A percentile compares a stretch with the other conserved stretches of the same genome.
These are phyloP conservation scores for Lochmaea capreae DNA, from an alignment of 2,888 invertebrate species.

Conservation along the genomic window DNA sequence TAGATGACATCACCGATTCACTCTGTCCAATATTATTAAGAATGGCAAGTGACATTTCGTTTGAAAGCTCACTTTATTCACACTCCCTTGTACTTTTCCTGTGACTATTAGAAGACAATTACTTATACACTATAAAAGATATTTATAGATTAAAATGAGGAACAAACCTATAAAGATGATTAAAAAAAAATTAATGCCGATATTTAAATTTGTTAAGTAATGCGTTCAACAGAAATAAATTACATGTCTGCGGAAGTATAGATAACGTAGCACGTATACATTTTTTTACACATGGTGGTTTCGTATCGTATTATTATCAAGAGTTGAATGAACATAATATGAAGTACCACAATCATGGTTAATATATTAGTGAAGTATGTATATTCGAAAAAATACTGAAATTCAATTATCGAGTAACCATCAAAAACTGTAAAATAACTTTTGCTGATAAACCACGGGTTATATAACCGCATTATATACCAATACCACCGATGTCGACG, in stretches of 20 bases:
- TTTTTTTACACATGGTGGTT: slow-evolving; percentile 36
- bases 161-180: too few relatives aligned
- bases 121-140: too few relatives aligned
- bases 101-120: too few relatives aligned
- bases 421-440: neutral
- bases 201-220: neutral
- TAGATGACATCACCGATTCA: too few relatives aligned
- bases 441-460: too few relatives aligned
- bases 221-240: neutral
- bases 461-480: neutral
- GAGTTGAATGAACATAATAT: slow-evolving; percentile 40
- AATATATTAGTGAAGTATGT: neutral
- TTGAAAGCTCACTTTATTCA: too few relatives aligned
- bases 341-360: neutral
- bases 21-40: too few relatives aligned
- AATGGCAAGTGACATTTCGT: too few relatives aligned
- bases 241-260: slow-evolving; percentile 18
- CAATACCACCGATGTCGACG: too few relatives aligned
- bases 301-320: slow-evolving; percentile 26
- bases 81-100: too few relatives aligned
- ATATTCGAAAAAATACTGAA: neutral
- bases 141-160: too few relatives aligned
- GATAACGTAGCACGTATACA: slow-evolving; percentile 23
- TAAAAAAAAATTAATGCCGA: too few relatives aligned
- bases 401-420: neutral